Evolutionary conservation across 2,888 invertebrate genomes (phyloP).

Genomic region (Tinea semifulvella): DNA sequence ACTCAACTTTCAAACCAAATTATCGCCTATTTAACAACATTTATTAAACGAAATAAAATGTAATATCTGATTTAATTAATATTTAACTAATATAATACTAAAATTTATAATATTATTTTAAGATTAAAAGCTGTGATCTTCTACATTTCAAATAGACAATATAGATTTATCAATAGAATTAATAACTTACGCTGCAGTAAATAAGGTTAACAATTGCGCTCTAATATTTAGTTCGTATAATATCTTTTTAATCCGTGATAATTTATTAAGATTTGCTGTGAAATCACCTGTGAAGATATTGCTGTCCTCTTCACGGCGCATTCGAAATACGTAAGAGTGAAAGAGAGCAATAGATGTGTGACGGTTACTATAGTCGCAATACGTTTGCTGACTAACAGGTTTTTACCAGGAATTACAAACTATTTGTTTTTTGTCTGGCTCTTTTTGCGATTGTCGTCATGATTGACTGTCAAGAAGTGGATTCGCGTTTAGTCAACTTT

Average conservation of each 20-base stretch:
- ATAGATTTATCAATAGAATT: not conserved
- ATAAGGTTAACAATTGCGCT: not conserved
- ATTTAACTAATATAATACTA: too few species aligned
- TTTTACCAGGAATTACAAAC: constrained; percentile 38
- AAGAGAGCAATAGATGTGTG: constrained; percentile 26
- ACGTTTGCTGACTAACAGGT: constrained; percentile 56
- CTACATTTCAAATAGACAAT: not conserved
- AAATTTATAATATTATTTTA: too few species aligned
- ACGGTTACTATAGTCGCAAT: not conserved
- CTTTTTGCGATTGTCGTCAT: too few species aligned
- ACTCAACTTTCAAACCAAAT: constrained; percentile 17
- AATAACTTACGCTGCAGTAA: not conserved
- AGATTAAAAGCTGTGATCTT: too few species aligned
- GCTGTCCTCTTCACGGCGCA: constrained; percentile 28
- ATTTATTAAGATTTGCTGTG: constrained; percentile 33
- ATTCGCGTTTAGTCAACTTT: too few species aligned
- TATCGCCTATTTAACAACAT: too few species aligned
- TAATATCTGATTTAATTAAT: too few species aligned
- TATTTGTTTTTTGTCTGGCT: constrained; percentile 28
- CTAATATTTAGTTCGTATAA: not conserved
- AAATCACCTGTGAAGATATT: constrained; percentile 31
- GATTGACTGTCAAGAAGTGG: too few species aligned
- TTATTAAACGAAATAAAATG: too few species aligned
- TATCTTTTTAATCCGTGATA: constrained; percentile 9
- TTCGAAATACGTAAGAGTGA: constrained; percentile 24